Base-by-base conservation (phyloP, 2,797 vertebrate genomes). In the Pangasius larnaudii region DNA sequence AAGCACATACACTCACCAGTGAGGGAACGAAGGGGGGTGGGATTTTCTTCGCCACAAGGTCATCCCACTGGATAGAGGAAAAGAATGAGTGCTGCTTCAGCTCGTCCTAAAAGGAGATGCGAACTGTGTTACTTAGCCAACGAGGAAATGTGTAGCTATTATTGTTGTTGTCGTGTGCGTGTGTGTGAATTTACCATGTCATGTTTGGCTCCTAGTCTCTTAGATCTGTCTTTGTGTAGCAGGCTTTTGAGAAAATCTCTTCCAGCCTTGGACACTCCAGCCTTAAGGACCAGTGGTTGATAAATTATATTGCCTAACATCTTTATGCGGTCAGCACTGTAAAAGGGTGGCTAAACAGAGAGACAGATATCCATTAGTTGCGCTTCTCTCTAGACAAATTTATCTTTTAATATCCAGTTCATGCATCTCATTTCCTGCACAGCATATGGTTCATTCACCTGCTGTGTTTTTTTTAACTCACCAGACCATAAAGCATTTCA, bases 401-500 rank as follows among this genome's bases (percentile, higher is more conserved):
- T 18, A 53, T 42, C 8, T 22, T 22, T 46, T n/a, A 67, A 65
- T 65, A 9, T 63, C 6, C 36, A 84, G 18, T 33, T 53, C n/a
- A 71, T 36, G 78, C 33, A 7, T 59, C 78, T 80, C 10, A 61
- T 81, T 81, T 81, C 16, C 0, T 49, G 27, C 79, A 42, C 58
- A 53, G 46, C 46, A 67, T 46, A 22, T 39, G n/a, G 39, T 83
- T 42, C 53, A 36, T 22, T 69, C 14, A 56, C 19, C 22, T 81
- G 63, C 67, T 59, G 30, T 74, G 9, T 85, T 53, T 27, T 22
- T 84, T 69, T 58, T 13, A 3, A 88, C 87, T 87, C 84, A 97
- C 96, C 93, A 96, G 89, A 85, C 96, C 95, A 33, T 94, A 95
- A 42, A 97, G 93, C 96, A 96, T 97, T 94, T 97, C 96, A 89